These are phyloP conservation scores for Neogale vison DNA, from an alignment of 2,113 vertebrate genomes.

Conservation along the genomic window DNA sequence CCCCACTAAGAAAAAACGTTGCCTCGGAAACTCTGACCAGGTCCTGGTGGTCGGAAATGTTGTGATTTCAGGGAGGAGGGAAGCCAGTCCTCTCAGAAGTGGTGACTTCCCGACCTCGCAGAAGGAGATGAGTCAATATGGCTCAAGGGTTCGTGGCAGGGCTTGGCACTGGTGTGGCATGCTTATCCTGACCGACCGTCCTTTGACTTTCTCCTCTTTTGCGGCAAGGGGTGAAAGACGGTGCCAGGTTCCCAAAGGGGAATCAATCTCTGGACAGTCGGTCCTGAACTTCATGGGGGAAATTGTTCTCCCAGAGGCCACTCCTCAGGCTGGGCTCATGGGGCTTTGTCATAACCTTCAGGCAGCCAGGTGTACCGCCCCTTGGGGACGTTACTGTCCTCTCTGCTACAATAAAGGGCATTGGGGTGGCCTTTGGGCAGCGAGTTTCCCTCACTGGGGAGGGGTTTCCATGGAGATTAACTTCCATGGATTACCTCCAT, in stretches of 20 bases:
- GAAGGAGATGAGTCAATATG: not conserved
- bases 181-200: rapidly evolving
- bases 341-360: not conserved
- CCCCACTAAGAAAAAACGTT: not conserved
- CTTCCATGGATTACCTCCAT: too few species aligned
- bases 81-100: not conserved
- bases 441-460: not conserved
- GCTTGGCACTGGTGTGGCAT: not conserved
- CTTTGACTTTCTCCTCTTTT: not conserved
- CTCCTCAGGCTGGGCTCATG: not conserved
- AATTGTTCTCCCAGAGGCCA: not conserved
- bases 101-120: rapidly evolving
- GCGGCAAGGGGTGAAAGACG: not conserved
- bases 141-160: not conserved
- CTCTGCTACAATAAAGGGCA: not conserved
- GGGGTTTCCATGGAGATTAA: too few species aligned
- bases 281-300: not conserved
- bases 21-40: not conserved
- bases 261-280: not conserved
- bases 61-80: not conserved
- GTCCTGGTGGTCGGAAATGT: too few species aligned
- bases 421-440: not conserved
- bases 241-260: not conserved
- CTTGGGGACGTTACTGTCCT: not conserved
- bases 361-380: not conserved